Evolutionary conservation across 1,140 invertebrate species (phyloP).

Genomic region (Caenorhabditis briggsae): DNA sequence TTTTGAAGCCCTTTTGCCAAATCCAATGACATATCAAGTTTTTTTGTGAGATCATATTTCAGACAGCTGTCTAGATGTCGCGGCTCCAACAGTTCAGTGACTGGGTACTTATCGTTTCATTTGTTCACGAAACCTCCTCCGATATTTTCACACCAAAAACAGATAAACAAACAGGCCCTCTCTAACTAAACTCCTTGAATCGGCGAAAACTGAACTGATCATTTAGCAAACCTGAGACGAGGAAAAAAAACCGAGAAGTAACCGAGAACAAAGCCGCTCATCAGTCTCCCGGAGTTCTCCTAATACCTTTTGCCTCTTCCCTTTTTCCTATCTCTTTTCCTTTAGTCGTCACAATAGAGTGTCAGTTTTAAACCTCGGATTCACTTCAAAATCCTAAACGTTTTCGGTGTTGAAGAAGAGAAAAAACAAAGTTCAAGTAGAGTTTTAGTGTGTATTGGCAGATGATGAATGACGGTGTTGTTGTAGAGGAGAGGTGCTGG

Average conservation of each 20-base stretch:
- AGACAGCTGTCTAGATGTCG: slow-evolving; percentile 7
- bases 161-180: slow-evolving; percentile 34
- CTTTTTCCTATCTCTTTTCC: slow-evolving; percentile 1
- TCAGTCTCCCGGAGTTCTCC: neutral
- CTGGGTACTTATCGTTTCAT: slow-evolving; percentile 46
- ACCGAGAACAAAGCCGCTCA: slow-evolving; percentile 1
- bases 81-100: neutral
- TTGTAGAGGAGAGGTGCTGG: neutral
- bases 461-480: slow-evolving; percentile 24
- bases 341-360: slow-evolving; percentile 10
- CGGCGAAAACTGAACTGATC: slow-evolving; percentile 41
- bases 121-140: slow-evolving; percentile 45
- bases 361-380: neutral
- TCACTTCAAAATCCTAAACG: neutral
- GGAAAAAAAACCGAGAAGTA: neutral
- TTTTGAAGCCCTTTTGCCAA: neutral
- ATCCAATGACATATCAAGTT: neutral
- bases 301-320: neutral
- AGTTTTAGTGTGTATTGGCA: neutral
- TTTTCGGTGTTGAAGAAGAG: neutral
- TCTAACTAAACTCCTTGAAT: slow-evolving; percentile 15
- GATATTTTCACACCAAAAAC: slow-evolving; percentile 49
- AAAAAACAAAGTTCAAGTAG: slow-evolving; percentile 14
- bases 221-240: slow-evolving; percentile 4
- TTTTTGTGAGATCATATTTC: slow-evolving; percentile 33